Conservation (phyloP, 2,888 invertebrate genomes). For the Ophion costatus region DNA sequence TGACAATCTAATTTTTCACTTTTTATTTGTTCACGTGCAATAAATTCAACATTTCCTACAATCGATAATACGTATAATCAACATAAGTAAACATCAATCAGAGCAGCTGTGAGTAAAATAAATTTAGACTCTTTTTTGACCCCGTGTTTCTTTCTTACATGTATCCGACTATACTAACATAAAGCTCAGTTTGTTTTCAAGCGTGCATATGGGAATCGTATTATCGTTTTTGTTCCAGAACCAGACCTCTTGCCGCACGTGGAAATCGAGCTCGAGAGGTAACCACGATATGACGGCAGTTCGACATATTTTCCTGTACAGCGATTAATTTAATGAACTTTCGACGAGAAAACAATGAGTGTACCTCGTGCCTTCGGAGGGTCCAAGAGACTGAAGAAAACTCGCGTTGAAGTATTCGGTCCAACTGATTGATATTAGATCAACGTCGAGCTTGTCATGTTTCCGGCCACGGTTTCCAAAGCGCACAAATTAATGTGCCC, state of each 20-base stretch:
- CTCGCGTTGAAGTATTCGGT: constrained; percentile 11
- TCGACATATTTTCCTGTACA: constrained; percentile 57
- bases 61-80: no score
- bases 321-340: constrained; percentile 55
- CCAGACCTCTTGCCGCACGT: constrained; percentile 81
- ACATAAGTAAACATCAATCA: no score
- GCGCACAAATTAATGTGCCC: constrained; percentile 5
- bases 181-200: neutral
- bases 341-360: constrained; percentile 38
- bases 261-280: constrained; percentile 78
- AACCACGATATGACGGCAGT: constrained; percentile 47
- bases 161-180: neutral
- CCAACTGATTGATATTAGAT: neutral
- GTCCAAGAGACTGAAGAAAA: constrained; percentile 31
- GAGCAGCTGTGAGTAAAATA: no score
- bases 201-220: neutral
- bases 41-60: no score
- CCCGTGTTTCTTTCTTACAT: neutral
- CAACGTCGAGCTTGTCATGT: constrained; percentile 5
- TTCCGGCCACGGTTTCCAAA: neutral
- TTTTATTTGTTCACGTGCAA: no score
- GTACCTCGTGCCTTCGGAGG: constrained; percentile 50
- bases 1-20: no score
- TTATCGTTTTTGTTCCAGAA: constrained; percentile 76
- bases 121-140: no score